phyloP scores from a whole-genome alignment of 2,888 invertebrate species.

The Hirtodrosophila duncani region DNA sequence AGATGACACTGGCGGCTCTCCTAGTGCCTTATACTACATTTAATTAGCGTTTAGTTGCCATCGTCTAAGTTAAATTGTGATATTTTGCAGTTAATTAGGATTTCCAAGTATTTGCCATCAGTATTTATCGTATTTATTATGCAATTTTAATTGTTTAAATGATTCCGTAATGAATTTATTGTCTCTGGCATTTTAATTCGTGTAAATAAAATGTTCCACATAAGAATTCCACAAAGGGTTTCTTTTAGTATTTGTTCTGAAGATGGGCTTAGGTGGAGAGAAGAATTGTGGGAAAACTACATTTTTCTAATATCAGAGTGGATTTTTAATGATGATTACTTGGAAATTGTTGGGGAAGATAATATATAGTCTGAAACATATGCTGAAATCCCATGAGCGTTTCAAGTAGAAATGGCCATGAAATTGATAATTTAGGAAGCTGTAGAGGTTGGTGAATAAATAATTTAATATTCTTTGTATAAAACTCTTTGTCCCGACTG shows the following conservation, averaged over 20 bases:
- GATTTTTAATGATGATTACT: no score
- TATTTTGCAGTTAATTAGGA: conserved; percentile 70
- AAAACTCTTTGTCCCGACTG: no score
- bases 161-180: conserved; percentile 67
- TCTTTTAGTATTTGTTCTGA: neutral
- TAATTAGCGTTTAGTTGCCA: conserved; percentile 56
- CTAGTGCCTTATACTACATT: conserved; percentile 64
- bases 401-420: no score
- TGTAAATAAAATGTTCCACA: conserved; percentile 44
- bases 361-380: no score
- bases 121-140: conserved; percentile 70
- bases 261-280: neutral
- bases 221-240: conserved; percentile 15
- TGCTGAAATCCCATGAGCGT: no score
- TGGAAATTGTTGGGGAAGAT: no score
- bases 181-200: conserved; percentile 59
- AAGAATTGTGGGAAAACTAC: no score
- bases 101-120: conserved; percentile 65
- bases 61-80: conserved; percentile 59
- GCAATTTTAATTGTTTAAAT: conserved; percentile 68
- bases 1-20: conserved; percentile 26
- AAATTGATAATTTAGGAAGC: no score
- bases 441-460: no score
- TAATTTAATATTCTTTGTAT: no score
- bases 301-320: no score